Evolutionary conservation across 2,888 invertebrate genomes (phyloP).

Genomic region (Drosophila neutralis): DNA sequence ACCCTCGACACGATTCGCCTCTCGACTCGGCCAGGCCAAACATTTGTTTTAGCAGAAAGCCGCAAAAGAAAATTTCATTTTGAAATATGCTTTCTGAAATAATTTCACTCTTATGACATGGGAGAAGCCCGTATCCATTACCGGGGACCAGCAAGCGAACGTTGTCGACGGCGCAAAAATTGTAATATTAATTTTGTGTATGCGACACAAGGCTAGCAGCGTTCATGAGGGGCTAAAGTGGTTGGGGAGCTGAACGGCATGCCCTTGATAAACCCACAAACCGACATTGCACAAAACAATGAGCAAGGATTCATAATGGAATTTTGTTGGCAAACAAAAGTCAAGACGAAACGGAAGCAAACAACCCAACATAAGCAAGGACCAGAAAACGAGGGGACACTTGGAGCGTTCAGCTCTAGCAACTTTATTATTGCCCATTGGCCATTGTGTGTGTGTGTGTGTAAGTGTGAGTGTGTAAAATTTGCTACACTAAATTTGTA

Average conservation of each 20-base stretch:
- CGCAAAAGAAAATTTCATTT: constrained; percentile 79
- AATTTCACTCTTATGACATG: constrained; percentile 72
- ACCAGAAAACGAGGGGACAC: background rate
- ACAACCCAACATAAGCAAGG: constrained; percentile 10
- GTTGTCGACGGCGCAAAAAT: constrained; percentile 62
- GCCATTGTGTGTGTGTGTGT: constrained; percentile 24
- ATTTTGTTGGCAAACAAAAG: constrained; percentile 67
- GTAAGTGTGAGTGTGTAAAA: constrained; percentile 52
- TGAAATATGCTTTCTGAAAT: constrained; percentile 78
- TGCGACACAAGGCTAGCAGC: constrained; percentile 22
- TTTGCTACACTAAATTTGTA: constrained; percentile 74
- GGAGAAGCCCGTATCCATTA: constrained; percentile 36
- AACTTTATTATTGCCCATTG: constrained; percentile 70
- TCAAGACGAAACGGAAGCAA: constrained; percentile 71
- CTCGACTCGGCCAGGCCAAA: constrained; percentile 55
- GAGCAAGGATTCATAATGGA: constrained; percentile 77
- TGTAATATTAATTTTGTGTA: constrained; percentile 80
- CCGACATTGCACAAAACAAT: constrained; percentile 73
- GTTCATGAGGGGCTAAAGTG: background rate
- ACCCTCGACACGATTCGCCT: constrained; percentile 13
- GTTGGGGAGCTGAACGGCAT: constrained; percentile 31
- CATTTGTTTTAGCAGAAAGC: constrained; percentile 75
- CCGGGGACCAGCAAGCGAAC: constrained; percentile 24
- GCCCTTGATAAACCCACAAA: constrained; percentile 62
- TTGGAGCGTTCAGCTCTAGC: constrained; percentile 24